Percentiles rank a stretch among this genome's conserved stretches.
Evolutionary conservation across 1,140 invertebrate genomes (phyloP).

Genomic region (Trypoxylus dichotomus): DNA sequence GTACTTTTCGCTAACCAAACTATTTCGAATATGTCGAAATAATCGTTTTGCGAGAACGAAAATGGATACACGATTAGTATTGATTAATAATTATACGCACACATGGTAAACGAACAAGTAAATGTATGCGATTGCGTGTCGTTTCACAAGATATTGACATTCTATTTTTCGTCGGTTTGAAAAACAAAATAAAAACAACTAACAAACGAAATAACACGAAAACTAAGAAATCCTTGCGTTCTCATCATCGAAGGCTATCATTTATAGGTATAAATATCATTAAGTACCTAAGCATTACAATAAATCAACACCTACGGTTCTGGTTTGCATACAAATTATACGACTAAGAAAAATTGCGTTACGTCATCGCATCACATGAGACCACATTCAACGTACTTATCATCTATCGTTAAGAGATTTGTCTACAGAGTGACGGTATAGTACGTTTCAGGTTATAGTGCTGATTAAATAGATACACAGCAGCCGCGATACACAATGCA

Average conservation of each 20-base stretch:
- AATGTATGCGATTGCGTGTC: neutral
- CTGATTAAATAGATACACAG: too few species aligned
- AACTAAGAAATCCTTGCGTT: neutral
- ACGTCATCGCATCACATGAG: neutral
- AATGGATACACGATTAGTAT: neutral
- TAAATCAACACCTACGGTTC: neutral
- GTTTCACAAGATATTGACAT: neutral
- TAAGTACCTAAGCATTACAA: neutral
- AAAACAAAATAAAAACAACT: too few species aligned
- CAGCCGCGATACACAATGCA: too few species aligned
- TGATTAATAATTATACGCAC: neutral
- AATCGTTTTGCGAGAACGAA: neutral
- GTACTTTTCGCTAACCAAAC: neutral
- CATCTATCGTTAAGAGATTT: too few species aligned
- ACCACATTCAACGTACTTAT: too few species aligned
- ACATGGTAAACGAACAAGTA: neutral
- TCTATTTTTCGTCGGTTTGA: neutral
- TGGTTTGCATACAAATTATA: neutral
- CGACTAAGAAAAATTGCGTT: neutral
- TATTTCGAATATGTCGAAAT: too few species aligned
- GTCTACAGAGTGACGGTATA: too few species aligned
- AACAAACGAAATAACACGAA: too few species aligned
- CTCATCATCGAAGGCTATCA: neutral
- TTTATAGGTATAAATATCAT: neutral
- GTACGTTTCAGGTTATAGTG: too few species aligned